These are phyloP conservation scores for Hartigia nigra DNA, from an alignment of 2,888 invertebrate genomes.

Conservation along the genomic window DNA sequence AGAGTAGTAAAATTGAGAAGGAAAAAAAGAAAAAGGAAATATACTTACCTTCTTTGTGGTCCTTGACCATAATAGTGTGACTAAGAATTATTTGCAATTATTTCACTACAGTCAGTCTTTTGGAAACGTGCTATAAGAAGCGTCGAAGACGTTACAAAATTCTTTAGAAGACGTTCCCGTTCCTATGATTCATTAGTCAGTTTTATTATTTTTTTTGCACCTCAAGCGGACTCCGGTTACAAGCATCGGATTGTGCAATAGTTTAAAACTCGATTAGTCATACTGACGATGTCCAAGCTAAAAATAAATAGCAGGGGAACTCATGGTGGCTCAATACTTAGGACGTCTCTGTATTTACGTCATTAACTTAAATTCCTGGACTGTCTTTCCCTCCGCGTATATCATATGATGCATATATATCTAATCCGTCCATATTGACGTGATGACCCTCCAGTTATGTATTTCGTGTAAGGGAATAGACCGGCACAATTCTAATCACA, in stretches of 20 bases:
- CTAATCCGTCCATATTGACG: background rate
- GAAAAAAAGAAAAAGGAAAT: background rate
- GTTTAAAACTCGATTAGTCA: background rate
- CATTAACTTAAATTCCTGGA: background rate
- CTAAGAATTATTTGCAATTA: background rate
- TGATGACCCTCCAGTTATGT: background rate
- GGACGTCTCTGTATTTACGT: background rate
- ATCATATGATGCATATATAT: background rate
- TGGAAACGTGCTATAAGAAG: too few relatives aligned
- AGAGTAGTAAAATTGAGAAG: background rate
- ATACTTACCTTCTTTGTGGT: background rate
- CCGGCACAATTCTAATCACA: background rate
- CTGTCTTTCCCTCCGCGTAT: background rate
- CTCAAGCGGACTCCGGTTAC: background rate
- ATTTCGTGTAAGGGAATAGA: background rate
- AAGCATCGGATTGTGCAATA: background rate
- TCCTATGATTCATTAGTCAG: background rate
- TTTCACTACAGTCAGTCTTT: background rate
- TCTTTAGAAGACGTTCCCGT: background rate
- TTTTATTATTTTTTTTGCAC: background rate
- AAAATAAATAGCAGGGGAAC: background rate
- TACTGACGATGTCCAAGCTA: background rate
- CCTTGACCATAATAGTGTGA: background rate
- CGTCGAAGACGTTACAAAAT: background rate
- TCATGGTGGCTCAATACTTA: background rate